Percentiles rank a stretch among this genome's conserved stretches.
phyloP scores from a whole-genome alignment of 2,888 invertebrate species.

The Alloplasta piceator region DNA sequence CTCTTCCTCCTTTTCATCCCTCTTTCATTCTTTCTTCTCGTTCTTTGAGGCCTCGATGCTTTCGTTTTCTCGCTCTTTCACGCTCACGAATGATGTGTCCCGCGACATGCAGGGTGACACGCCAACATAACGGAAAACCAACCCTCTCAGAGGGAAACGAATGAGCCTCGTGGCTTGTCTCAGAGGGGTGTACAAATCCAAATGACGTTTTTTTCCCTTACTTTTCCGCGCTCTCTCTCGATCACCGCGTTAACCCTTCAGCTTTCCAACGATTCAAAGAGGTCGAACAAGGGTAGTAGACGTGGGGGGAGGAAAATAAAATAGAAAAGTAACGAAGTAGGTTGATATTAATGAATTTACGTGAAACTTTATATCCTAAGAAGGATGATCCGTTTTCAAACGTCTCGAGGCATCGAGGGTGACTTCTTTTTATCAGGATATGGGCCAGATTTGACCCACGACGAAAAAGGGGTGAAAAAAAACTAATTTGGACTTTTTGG shows the following conservation, averaged over 20 bases:
- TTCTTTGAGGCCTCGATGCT: slow-evolving; percentile 18
- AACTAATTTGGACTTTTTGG: too few species aligned
- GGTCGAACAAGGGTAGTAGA: slow-evolving; percentile 48
- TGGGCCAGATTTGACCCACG: too few species aligned
- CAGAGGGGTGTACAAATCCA: slow-evolving; percentile 70
- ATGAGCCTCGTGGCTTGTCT: slow-evolving; percentile 76
- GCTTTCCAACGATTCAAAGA: slow-evolving; percentile 55
- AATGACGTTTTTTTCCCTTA: slow-evolving; percentile 69
- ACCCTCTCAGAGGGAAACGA: slow-evolving; percentile 62
- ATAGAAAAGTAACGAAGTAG: not conserved
- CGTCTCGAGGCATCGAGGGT: not conserved
- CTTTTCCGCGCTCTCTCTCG: slow-evolving; percentile 23
- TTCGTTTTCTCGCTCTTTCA: slow-evolving; percentile 39
- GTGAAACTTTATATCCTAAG: slow-evolving; percentile 1
- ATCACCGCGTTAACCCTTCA: slow-evolving; percentile 49
- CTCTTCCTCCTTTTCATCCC: slow-evolving; percentile 12
- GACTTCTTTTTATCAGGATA: slow-evolving; percentile 24
- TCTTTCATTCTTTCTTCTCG: slow-evolving; percentile 26
- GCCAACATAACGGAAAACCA: slow-evolving; percentile 54
- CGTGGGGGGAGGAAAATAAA: slow-evolving; percentile 13
- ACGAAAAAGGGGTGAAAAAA: too few species aligned
- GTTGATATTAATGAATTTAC: slow-evolving; percentile 41
- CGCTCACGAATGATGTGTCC: slow-evolving; percentile 74
- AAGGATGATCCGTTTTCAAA: slow-evolving; percentile 17
- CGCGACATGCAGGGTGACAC: slow-evolving; percentile 69